Evolutionary conservation across 2,797 vertebrate species (phyloP).

Genomic region (Trematomus bernacchii): DNA sequence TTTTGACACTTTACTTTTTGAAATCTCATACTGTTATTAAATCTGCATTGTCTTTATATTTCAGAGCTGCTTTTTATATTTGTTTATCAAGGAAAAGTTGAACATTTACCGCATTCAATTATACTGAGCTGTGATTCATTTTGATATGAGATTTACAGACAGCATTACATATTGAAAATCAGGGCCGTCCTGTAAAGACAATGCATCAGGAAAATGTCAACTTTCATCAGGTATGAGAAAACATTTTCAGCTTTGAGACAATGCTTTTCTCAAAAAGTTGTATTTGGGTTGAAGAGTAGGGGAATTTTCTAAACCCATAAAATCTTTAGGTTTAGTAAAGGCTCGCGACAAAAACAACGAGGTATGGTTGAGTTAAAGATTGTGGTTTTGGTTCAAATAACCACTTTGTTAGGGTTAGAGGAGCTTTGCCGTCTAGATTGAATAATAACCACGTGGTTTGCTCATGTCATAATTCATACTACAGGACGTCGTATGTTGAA

Average conservation of each 20-base stretch:
- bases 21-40: background rate
- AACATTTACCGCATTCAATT: background rate
- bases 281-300: background rate
- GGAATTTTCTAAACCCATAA: background rate
- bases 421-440: too few relatives aligned
- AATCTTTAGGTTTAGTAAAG: background rate
- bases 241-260: background rate
- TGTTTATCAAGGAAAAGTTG: conserved; percentile 8
- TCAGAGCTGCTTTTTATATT: background rate
- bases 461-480: background rate
- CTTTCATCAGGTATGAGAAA: too few relatives aligned
- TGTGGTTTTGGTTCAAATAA: too few relatives aligned
- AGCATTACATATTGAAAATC: background rate
- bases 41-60: conserved; percentile 3
- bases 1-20: background rate
- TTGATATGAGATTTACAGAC: background rate
- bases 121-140: conserved; percentile 2
- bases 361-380: too few relatives aligned
- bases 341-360: too few relatives aligned
- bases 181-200: background rate
- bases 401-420: too few relatives aligned
- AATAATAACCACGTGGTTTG: background rate
- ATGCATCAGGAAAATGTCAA: too few relatives aligned
- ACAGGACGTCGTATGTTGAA: background rate
- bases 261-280: background rate